Evolutionary conservation across 2,113 vertebrate genomes (phyloP), one percentile per base, ranked within the genome.

Genomic region (Cyphomyrus plagiostoma): DNA sequence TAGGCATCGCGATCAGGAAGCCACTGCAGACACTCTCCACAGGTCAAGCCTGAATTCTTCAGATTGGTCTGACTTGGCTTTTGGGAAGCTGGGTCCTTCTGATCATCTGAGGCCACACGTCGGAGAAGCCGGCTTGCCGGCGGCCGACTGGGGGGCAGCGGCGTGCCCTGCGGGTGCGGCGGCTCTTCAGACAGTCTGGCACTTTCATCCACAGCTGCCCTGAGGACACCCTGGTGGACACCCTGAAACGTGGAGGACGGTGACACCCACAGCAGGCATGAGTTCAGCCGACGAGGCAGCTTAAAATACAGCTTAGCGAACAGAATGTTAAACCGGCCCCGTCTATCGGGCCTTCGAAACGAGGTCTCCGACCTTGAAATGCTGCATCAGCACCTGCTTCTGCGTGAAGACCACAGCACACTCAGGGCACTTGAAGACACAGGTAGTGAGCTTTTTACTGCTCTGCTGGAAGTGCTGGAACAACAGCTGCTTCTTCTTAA

Each of bases 401-500:
- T 98, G 97, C 93, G 96, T 95, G 91, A 98, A 99, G 39, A 98
- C 95, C 2, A 97, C 95, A 30, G 97, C 96, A 92, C 98, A 99
- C 92, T 98, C 97, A 0, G 98, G 98, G 94, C 98, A 99, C 94
- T 98, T 99, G 93, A 99, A 99, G 15, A 99, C 96, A 87, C 95
- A 97, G 21, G 96, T 96, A 74, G 97, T 93, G 21, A 96, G 91
- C 92, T 96, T 96, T 91, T 91, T 96, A 94, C 94, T 94, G n/a
- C 97, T 97, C 93, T 99, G 97, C 91, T 97, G 96, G 91, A 99
- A 98, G 94, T 99, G 98, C 90, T 99, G 97, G 90, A 97, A 96
- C 15, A 99, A 94, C 87, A 97, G 95, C 92, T 96, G 96, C 92
- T 98, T 99, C 93, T 97, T 98, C 94, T 98, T 98, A 94, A 99